These are phyloP conservation scores for Fistularia commersonii DNA, from an alignment of 2,797 vertebrate genomes.

Conservation along the genomic window DNA sequence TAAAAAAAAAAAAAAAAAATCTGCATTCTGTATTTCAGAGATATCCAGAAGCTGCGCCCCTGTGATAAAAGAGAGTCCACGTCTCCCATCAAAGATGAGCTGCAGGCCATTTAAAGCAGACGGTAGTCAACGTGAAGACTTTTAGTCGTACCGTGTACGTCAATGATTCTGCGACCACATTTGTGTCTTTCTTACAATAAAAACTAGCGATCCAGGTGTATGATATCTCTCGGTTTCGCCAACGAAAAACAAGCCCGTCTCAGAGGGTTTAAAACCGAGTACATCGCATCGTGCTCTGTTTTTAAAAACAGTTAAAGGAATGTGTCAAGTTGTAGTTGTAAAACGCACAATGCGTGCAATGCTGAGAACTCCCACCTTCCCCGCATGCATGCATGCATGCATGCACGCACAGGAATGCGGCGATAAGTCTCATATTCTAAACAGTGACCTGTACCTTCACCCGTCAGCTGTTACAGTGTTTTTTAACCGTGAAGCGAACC, in stretches of 20 bases:
- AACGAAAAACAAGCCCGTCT: fast-evolving
- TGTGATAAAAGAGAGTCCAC: conserved; percentile 75
- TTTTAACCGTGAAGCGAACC: too few relatives aligned
- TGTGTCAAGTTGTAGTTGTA: conserved; percentile 11
- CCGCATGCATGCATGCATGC: too few relatives aligned
- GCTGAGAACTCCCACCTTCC: conserved; percentile 22
- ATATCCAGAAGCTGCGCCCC: conserved; percentile 70
- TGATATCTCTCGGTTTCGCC: conserved; percentile 1
- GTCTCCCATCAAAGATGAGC: conserved; percentile 82
- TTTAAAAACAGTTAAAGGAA: too few relatives aligned
- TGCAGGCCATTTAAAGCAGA: conserved; percentile 65
- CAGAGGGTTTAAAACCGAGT: too few relatives aligned
- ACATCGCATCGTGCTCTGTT: conserved; percentile 6
- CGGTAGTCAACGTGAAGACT: too few relatives aligned
- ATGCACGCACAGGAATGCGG: conserved; percentile 27
- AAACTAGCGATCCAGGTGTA: conserved; percentile 17
- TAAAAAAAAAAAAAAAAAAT: too few relatives aligned
- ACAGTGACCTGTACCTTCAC: too few relatives aligned
- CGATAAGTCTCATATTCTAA: not conserved
- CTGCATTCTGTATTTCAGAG: conserved; percentile 71
- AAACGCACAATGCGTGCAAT: conserved; percentile 23
- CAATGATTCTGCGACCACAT: conserved; percentile 4
- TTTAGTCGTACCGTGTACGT: conserved; percentile 67
- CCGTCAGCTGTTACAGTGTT: too few relatives aligned
- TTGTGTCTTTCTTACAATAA: conserved; percentile 44